Evolutionary conservation across 92 coral and sea anemone genomes (phyloP), one percentile per base, ranked within the genome.

Genomic region (Bergia sp.): DNA sequence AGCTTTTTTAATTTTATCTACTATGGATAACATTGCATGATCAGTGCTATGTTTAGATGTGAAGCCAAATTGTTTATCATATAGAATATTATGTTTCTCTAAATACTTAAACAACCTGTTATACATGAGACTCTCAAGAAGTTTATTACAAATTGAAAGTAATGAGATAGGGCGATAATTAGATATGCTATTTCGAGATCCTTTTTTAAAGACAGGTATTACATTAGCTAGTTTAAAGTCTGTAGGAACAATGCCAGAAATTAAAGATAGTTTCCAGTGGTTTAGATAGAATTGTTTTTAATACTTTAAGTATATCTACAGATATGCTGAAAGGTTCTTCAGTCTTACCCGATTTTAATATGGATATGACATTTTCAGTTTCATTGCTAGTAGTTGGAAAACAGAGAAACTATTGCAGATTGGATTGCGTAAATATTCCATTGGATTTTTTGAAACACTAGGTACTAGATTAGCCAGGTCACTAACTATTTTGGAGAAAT

Each of bases 191-290:
- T 87, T 45, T 45, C 8, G 50, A 45, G 50, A 45, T 2, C 50
- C 50, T 45, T 45, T 45, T 45, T 2, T 45, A 7, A 45, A 45
- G 7, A 45, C 6, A 45, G 50, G 50, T 45, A 45, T 45, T 29
- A 29, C 29, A 29, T 29, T 29, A 29, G 29, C 29, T 29, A 29
- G 29, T 29, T 29, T 29, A 29, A 29, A 29, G 29, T 29, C 29
- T 29, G 29, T 29, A 29, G 29, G 29, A 29, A 29, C 29, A 29
- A 29, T 29, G 29, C 29, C 29, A 88, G 55, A 77, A 57, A 88
- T 88, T 80, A 67, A 50, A 88, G 4, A 88, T 6, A 23, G 21
- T 42, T 57, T 79, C 90, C 45, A 79, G 47, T 1, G 90, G 77
- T 76, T 21, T 36, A 37, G 87, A 77, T 12, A 88, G 8, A 12